These are phyloP conservation scores for Limnodromus scolopaceus DNA, from an alignment of 2,797 vertebrate species.

Conservation along the genomic window DNA sequence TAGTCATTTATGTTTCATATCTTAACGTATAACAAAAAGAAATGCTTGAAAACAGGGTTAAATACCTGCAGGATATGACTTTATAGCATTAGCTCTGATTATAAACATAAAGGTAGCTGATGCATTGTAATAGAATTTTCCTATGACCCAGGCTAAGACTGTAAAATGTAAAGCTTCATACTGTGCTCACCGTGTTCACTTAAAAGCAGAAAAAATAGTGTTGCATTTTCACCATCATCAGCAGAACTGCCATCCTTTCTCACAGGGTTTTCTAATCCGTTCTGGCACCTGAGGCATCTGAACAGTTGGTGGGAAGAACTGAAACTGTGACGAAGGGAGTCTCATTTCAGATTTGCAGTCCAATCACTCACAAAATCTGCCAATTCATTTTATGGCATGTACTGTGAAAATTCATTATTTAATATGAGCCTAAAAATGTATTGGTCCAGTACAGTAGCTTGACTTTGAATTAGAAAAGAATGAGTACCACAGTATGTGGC, in stretches of 20 bases:
- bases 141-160: constrained; percentile 1
- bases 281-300: constrained; percentile 73
- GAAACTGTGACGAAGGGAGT: constrained; percentile 47
- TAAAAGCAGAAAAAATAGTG: constrained; percentile 63
- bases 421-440: constrained; percentile 23
- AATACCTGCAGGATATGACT: constrained; percentile 24
- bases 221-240: constrained; percentile 64
- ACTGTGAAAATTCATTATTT: constrained; percentile 54
- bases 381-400: constrained; percentile 42
- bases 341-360: constrained; percentile 67
- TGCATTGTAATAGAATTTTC: constrained; percentile 59
- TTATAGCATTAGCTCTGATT: constrained; percentile 55
- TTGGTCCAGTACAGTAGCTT: background rate
- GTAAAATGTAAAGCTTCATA: constrained; percentile 46
- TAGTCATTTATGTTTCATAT: background rate
- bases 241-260: constrained; percentile 77
- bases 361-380: constrained; percentile 34
- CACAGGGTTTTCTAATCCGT: constrained; percentile 69
- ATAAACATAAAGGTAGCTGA: constrained; percentile 62
- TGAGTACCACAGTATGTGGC: background rate
- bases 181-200: constrained; percentile 25
- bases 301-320: constrained; percentile 70
- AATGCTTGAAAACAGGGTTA: constrained; percentile 28
- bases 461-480: constrained; percentile 19
- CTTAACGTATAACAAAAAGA: background rate